A percentile compares a stretch with the other conserved stretches of the same genome.
phyloP scores from a whole-genome alignment of 2,113 vertebrate genomes.

The Alces alces region DNA sequence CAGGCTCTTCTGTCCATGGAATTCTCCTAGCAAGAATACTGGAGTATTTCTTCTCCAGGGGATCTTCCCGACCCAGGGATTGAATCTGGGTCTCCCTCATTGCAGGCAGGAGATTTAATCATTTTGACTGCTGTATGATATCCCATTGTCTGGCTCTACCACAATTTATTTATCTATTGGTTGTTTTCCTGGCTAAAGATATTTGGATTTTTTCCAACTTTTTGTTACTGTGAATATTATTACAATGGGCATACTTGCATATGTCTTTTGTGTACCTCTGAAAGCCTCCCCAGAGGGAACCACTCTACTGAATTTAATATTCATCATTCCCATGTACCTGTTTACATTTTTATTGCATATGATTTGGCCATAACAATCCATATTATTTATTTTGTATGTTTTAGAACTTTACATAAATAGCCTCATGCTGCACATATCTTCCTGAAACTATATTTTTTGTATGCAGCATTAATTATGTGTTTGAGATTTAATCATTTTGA shows the following conservation, averaged over 20 bases:
- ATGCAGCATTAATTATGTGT: background rate
- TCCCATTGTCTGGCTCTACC: background rate
- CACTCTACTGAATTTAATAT: background rate
- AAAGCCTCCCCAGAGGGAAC: background rate
- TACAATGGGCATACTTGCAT: background rate
- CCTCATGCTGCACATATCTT: background rate
- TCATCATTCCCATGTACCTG: background rate
- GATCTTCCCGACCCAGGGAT: background rate
- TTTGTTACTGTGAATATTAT: background rate
- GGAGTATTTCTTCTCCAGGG: background rate
- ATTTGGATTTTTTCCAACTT: background rate
- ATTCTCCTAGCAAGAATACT: background rate
- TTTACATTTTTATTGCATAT: slow-evolving; percentile 20
- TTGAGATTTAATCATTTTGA: background rate
- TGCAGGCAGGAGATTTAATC: background rate
- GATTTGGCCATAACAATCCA: background rate
- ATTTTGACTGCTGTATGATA: background rate
- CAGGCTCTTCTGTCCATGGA: background rate
- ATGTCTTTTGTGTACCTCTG: background rate
- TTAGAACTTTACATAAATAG: background rate
- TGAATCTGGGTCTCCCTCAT: background rate
- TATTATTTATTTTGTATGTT: background rate
- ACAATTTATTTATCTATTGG: background rate
- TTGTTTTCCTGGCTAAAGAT: background rate
- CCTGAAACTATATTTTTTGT: background rate